Conservation (phyloP, 2,113 vertebrate genomes). For the Myxocyprinus asiaticus region DNA sequence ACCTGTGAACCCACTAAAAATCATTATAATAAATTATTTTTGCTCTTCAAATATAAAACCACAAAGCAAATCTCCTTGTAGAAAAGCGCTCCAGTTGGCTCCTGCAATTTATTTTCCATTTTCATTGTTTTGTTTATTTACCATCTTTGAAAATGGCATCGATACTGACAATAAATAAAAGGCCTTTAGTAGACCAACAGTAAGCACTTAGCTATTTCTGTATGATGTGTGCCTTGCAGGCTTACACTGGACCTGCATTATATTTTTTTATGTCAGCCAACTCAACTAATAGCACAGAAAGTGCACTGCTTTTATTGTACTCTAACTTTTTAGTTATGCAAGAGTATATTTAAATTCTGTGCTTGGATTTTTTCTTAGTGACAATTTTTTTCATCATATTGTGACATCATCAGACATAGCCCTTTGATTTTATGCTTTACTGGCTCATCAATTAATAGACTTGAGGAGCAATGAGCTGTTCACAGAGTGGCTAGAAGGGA, state of each 20-base stretch:
- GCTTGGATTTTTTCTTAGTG: too few relatives aligned
- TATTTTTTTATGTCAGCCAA: background rate
- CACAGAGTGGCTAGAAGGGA: conserved; percentile 32
- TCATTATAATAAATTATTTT: background rate
- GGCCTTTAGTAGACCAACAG: background rate
- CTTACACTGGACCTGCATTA: background rate
- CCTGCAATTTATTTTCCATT: background rate
- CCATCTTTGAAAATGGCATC: background rate
- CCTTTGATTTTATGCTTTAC: conserved; percentile 39
- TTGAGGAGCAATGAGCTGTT: conserved; percentile 46
- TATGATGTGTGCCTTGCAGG: background rate
- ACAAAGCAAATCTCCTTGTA: background rate
- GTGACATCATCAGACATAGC: conserved; percentile 12
- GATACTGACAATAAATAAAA: background rate
- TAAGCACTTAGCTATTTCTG: background rate
- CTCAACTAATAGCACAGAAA: too few relatives aligned
- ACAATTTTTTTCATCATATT: background rate
- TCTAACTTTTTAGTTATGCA: background rate
- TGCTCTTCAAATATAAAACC: background rate
- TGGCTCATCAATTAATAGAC: conserved; percentile 45
- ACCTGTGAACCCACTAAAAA: background rate
- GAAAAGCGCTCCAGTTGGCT: too few relatives aligned
- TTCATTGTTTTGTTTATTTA: background rate
- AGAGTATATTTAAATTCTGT: conserved; percentile 5
- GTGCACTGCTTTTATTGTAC: background rate